These are phyloP conservation scores for Nycticorax nycticorax DNA, from an alignment of 2,113 vertebrate genomes.

Conservation along the genomic window DNA sequence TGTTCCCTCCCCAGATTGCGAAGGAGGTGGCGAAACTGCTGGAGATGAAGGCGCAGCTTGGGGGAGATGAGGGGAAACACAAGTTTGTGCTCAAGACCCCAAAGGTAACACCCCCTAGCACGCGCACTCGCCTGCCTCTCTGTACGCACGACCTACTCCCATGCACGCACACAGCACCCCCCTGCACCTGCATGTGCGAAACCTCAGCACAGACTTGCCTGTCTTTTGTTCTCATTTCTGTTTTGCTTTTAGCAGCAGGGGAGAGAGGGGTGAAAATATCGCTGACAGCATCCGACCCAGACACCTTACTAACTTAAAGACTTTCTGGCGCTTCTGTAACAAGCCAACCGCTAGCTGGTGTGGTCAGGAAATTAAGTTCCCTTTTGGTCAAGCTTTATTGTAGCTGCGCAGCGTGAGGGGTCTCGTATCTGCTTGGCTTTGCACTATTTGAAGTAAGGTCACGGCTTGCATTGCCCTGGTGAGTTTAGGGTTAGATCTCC, in stretches of 20 bases:
- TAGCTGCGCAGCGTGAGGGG: not conserved
- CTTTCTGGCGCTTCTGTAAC: not conserved
- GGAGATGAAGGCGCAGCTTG: constrained; percentile 87
- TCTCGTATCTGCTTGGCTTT: not conserved
- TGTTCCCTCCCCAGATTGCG: constrained; percentile 54
- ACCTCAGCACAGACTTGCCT: not conserved
- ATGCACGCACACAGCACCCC: fast-evolving
- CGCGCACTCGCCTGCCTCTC: fast-evolving
- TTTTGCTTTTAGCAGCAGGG: not conserved
- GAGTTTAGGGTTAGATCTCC: not conserved
- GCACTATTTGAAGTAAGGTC: not conserved
- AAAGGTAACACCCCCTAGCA: constrained; percentile 76
- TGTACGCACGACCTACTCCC: fast-evolving
- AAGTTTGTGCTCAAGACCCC: constrained; percentile 96
- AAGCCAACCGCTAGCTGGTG: not conserved
- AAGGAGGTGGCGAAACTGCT: constrained; percentile 91
- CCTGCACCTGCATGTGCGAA: fast-evolving
- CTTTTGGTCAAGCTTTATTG: not conserved
- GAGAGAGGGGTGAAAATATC: not conserved
- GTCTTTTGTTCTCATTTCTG: not conserved
- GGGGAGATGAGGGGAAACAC: constrained; percentile 87
- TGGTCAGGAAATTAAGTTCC: not conserved
- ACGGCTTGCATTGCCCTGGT: fast-evolving
- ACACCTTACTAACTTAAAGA: not conserved
- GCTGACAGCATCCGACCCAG: fast-evolving